Conservation (phyloP, 35 echinoderm and acorn worm genomes). For the Patiria miniata region DNA sequence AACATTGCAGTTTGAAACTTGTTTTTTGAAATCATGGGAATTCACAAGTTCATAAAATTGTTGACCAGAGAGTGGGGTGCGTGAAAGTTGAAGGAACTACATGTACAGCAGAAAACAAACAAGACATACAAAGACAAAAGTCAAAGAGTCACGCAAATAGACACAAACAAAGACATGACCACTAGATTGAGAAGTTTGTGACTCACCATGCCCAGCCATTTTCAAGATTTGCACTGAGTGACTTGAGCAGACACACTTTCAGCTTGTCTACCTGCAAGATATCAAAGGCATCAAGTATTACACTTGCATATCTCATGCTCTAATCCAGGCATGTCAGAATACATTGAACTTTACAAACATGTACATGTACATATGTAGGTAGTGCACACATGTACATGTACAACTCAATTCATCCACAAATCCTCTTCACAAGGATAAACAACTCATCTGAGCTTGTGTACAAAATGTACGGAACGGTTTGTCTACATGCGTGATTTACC, state of each 20-base stretch:
- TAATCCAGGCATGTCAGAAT: neutral
- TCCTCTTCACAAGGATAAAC: no score
- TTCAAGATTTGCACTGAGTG: conserved; percentile 32
- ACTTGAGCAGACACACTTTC: conserved; percentile 48
- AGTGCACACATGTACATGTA: neutral
- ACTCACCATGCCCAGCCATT: conserved; percentile 58
- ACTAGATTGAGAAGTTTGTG: no score
- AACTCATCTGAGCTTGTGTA: no score
- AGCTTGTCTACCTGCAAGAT: neutral
- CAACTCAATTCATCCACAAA: neutral
- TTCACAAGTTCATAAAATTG: no score
- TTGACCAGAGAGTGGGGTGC: no score
- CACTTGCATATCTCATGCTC: neutral
- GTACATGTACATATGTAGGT: neutral
- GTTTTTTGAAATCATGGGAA: no score
- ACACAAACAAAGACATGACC: neutral
- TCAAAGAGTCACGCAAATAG: neutral
- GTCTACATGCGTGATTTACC: no score
- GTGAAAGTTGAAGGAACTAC: no score
- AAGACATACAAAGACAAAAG: no score
- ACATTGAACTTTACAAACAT: neutral
- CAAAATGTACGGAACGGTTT: no score
- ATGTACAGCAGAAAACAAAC: no score
- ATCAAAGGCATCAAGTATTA: neutral
- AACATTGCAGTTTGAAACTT: no score